A percentile compares a stretch with the other conserved stretches of the same genome.
These are phyloP conservation scores for Phocides pigmalion DNA, from an alignment of 1,140 invertebrate species.

Conservation along the genomic window DNA sequence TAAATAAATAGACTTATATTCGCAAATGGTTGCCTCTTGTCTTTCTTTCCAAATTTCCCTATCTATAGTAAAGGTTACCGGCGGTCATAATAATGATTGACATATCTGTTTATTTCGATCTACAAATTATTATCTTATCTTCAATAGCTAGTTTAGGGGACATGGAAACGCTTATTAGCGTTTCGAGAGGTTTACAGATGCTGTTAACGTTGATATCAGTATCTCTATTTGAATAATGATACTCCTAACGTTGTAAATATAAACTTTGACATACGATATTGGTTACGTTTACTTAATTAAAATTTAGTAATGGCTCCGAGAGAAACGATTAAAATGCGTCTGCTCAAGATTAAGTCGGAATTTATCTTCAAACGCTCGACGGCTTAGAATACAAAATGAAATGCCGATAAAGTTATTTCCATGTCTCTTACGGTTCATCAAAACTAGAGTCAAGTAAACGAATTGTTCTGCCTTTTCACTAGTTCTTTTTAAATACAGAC, in stretches of 20 bases:
- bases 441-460: neutral
- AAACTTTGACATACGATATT: neutral
- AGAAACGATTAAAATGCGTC: no score
- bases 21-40: no score
- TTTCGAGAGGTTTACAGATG: slow-evolving; percentile 36
- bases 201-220: slow-evolving; percentile 26
- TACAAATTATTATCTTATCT: slow-evolving; percentile 25
- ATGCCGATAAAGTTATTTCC: neutral
- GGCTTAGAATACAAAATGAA: neutral
- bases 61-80: neutral
- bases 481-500: neutral
- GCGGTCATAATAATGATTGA: slow-evolving; percentile 14
- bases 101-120: slow-evolving; percentile 27
- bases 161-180: slow-evolving; percentile 35
- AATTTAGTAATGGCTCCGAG: no score
- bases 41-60: neutral
- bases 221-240: slow-evolving; percentile 24
- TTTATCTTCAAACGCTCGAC: neutral
- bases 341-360: no score
- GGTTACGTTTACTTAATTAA: neutral
- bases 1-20: no score
- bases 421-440: neutral
- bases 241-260: slow-evolving; percentile 5
- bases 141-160: slow-evolving; percentile 1
- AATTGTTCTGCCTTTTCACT: neutral